Evolutionary conservation across 2,888 invertebrate species (phyloP), one percentile per base, ranked within the genome.

Genomic region (Nomada fucata): DNA sequence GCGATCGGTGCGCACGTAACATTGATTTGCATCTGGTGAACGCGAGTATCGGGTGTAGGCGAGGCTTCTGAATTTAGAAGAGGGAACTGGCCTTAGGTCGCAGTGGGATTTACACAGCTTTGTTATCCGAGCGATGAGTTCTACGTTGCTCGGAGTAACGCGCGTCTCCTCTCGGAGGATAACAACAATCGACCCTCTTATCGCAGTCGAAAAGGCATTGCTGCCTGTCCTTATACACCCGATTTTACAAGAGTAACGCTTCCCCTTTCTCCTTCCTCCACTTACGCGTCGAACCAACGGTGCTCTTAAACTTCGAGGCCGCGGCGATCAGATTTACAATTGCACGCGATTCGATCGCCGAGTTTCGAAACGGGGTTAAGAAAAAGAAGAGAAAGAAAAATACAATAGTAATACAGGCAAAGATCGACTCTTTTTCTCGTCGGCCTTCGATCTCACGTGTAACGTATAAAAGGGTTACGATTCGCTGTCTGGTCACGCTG

Each of bases 161-260:
- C 65, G 63, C 76, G 69, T 42, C 71, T 75, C 42, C 75, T 73
- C 69, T 61, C 73, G 47, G 60, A 80, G 60, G 68, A 79, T 82
- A 70, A 70, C 67, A 82, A 80, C 75, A 82, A 85, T 85, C 77
- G 83, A 86, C 85, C 83, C 82, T 80, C 69, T 82, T 90, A 89
- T 89, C 90, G 89, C 90, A 90, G 89, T 85, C 85, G 67, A 72
- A 79, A 72, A 77, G 84, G 80, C 84, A 81, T 86, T 63, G 67
- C 70, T 60, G 44, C 23, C 44, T 23, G 36, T 47, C 50, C 57
- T 55, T 20, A 4, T 57, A 55, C 50, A 23, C 57, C 59, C 60
- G 70, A 13, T 69, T 29, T 63, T 50, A 68, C 36, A 57, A 52
- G 63, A 75, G 20, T 42, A 42, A 61, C 29, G 59, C 44, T 26